Evolutionary conservation across 2,888 invertebrate genomes (phyloP), one percentile per base, ranked within the genome.

Genomic region (Eristalis intricaria): DNA sequence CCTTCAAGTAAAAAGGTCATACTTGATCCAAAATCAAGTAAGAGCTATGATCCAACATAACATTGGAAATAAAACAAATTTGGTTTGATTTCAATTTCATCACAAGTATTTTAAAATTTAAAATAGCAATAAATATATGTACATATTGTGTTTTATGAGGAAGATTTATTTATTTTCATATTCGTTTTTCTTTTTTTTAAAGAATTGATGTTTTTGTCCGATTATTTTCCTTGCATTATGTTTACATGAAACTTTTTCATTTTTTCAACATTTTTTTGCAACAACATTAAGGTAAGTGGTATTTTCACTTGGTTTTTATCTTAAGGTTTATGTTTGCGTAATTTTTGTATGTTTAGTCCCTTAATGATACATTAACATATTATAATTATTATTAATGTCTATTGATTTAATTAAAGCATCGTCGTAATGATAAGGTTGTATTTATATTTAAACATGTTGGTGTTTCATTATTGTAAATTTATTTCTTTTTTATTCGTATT

Each of bases 381-480:
- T 69, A 76, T 70, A 73, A 68, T 82, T 65, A 68, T 69, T 35
- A 58, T 71, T 84, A 80, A 71, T 43, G 66, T 70, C 65, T 87
- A 87, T 80, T 80, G 87, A 80, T 84, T 84, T 87, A 76, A 73
- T 87, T 87, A 87, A 87, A 87, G 87, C 87, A 87, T 87, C 79
- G 61, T 84, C 68, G 70, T 83, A 84, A 84, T 83, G 78, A 86
- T 86, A 86, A n/a, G 82, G 63, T 85, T 77, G 76, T 8, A 79
- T 76, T 71, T 40, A 58, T 84, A 82, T 79, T 70, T 61, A 82
- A 78, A 63, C 78, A 61, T 86, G 74, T 82, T 82, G 85, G 78
- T 86, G 86, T 84, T 84, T 74, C 40, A 56, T 69, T 69, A 23
- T 68, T 65, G 69, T 38, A 26, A 60, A 29, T 80, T 61, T 22